Percentiles rank a stretch among this genome's conserved stretches.
Conservation (phyloP, 1,140 invertebrate genomes). For the Apis laboriosa region DNA sequence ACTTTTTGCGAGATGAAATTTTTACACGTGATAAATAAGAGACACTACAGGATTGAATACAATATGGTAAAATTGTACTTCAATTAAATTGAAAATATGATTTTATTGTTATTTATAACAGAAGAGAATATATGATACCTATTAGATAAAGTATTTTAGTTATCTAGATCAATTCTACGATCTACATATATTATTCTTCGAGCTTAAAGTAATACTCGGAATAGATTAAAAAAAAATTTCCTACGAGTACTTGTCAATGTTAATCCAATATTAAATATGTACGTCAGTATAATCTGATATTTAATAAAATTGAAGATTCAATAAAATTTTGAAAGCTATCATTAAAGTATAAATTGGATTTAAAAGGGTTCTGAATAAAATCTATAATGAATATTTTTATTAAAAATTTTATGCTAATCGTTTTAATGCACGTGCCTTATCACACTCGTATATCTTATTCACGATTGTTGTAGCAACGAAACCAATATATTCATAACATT, state of each 20-base stretch:
- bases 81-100: too few relatives aligned
- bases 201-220: too few relatives aligned
- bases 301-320: neutral
- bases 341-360: constrained; percentile 6
- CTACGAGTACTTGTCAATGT: neutral
- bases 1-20: constrained; percentile 18
- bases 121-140: too few relatives aligned
- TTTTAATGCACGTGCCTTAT: neutral
- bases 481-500: neutral
- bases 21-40: constrained; percentile 9
- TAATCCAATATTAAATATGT: neutral
- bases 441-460: neutral
- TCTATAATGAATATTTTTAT: neutral
- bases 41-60: too few relatives aligned
- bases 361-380: neutral
- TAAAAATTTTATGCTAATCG: constrained; percentile 13
- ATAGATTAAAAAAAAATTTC: neutral
- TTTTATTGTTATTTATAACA: too few relatives aligned
- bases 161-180: neutral
- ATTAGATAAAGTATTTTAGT: too few relatives aligned
- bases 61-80: too few relatives aligned
- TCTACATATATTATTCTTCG: neutral
- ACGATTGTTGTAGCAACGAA: neutral
- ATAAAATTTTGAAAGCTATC: constrained; percentile 11
- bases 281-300: neutral